These are phyloP conservation scores for Hydractinia echinata DNA, from an alignment of 30 jellyfish, hydroid and myxozoan genomes.

Conservation along the genomic window DNA sequence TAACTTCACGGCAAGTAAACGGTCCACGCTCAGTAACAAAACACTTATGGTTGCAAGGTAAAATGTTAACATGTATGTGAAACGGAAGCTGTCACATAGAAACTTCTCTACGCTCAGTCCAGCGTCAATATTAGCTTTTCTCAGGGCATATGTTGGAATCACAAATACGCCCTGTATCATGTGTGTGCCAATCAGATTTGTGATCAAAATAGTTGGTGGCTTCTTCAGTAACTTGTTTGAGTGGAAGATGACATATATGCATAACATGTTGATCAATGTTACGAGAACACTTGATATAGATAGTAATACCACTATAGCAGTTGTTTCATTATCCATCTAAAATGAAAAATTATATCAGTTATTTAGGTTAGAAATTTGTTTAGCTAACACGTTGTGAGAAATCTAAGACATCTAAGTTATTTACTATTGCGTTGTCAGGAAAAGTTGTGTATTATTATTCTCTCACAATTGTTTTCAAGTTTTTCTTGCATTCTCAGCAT, in stretches of 20 bases:
- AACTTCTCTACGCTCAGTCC: not conserved
- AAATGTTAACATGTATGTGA: constrained; percentile 20
- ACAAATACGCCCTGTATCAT: constrained; percentile 29
- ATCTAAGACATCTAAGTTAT: too few relatives aligned
- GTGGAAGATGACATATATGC: constrained; percentile 8
- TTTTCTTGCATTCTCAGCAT: too few relatives aligned
- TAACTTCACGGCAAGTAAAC: constrained; percentile 14
- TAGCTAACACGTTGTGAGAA: too few relatives aligned
- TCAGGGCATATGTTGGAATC: constrained; percentile 10
- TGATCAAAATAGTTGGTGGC: constrained; percentile 30
- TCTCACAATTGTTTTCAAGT: too few relatives aligned
- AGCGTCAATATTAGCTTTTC: not conserved
- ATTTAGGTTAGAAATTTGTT: too few relatives aligned
- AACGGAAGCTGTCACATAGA: constrained; percentile 10
- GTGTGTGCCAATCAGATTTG: constrained; percentile 25
- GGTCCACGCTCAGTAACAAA: constrained; percentile 10
- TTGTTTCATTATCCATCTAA: not conserved
- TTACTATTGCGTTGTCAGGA: too few relatives aligned
- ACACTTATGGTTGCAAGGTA: constrained; percentile 22
- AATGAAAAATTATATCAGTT: too few relatives aligned
- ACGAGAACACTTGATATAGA: constrained; percentile 5
- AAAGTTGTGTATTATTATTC: too few relatives aligned
- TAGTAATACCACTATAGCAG: not conserved
- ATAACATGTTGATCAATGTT: not conserved
- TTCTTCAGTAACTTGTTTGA: constrained; percentile 9